These are phyloP conservation scores for Dysidea cf. avara DNA, from an alignment of 37 sponge, comb jelly and placozoan species.

Conservation along the genomic window DNA sequence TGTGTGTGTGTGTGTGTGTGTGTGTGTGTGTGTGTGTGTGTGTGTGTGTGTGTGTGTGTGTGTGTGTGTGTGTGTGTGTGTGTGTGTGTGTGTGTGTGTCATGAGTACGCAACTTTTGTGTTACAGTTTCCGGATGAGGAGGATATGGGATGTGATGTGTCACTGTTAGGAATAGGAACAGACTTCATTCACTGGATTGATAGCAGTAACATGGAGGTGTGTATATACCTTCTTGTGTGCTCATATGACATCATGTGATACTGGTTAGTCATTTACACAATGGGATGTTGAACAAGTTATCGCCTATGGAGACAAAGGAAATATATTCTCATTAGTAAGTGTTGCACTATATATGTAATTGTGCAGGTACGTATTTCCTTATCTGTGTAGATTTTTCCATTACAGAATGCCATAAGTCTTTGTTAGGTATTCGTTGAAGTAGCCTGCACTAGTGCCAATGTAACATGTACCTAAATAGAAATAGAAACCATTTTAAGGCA, in stretches of 20 bases:
- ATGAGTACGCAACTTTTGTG: no score
- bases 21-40: not conserved
- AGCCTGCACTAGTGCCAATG: no score
- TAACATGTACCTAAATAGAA: no score
- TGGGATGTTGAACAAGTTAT: slow-evolving; percentile 5
- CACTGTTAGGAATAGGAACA: slow-evolving; percentile 23
- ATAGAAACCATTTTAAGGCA: no score
- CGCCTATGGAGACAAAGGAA: not conserved
- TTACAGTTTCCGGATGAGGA: slow-evolving; percentile 12
- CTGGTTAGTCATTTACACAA: not conserved
- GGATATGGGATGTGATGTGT: not conserved
- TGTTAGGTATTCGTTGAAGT: no score
- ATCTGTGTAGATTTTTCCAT: slow-evolving; percentile 7
- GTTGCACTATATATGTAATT: not conserved
- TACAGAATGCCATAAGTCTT: no score
- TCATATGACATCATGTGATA: not conserved
- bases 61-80: slow-evolving; percentile 34
- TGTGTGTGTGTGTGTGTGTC: slow-evolving; percentile 21
- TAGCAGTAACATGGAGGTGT: slow-evolving; percentile 17
- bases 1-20: slow-evolving; percentile 11
- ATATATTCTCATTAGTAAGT: not conserved
- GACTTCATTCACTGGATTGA: slow-evolving; percentile 16
- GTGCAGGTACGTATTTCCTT: not conserved
- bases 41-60: slow-evolving; percentile 19
- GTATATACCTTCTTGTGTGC: not conserved